Evolutionary conservation across 2,888 invertebrate species (phyloP), one percentile per base, ranked within the genome.

Genomic region (Camponotus fellah): DNA sequence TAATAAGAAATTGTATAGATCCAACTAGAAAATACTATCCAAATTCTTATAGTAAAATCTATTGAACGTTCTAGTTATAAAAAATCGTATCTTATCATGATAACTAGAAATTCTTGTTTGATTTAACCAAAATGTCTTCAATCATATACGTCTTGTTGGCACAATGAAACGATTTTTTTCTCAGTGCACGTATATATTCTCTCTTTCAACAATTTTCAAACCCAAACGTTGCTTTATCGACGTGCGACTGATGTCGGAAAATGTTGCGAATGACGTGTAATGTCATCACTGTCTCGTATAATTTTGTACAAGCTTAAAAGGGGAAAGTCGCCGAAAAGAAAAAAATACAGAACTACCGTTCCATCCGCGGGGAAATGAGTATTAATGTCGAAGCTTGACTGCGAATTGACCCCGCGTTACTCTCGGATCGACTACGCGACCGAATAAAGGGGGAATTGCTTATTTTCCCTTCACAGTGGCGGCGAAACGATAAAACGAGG

Each of bases 361-460:
- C 40, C 68, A 21, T 68, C 60, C 34, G 21, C 32, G 64, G 37
- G 53, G 43, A 26, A 71, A 66, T 66, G 46, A 83, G 69, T 80
- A 46, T 72, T 66, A 81, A 76, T 26, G 71, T 74, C 60, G 69
- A 84, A 65, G 74, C 34, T 76, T 56, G 72, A 56, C 56, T 64
- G 64, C 64, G 60, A 85, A 77, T 80, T 65, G 71, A 85, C 62
- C 62, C 37, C 69, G 83, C 62, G 76, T 79, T 56, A 43, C 26
- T 64, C 66, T 34, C 62, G 75, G 60, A 83, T 82, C 83, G 66
- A 60, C 64, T 82, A 64, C 82, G 75, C 68, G 64, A 40, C 53
- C 64, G 77, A 86, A 87, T 87, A 89, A 87, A 84, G 80, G 74
- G 69, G 49, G 72, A 85, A 86, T 83, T 89, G 88, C 86, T 88